Evolutionary conservation across 1,140 invertebrate genomes (phyloP).

Genomic region (Dinoponera quadriceps): DNA sequence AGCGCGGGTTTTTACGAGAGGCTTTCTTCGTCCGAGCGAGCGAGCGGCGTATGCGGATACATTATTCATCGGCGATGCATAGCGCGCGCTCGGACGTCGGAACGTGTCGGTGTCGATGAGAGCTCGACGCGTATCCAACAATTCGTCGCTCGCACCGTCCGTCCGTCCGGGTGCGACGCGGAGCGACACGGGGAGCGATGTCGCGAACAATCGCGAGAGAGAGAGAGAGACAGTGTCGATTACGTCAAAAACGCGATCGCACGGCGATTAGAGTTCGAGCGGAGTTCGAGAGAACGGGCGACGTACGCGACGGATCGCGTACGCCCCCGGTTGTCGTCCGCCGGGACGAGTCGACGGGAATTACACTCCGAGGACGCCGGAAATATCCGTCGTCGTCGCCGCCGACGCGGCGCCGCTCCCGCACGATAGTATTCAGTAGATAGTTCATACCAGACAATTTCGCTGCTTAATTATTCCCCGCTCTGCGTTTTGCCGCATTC

Average conservation of each 20-base stretch:
- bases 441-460: constrained; percentile 59
- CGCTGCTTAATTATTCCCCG: constrained; percentile 59
- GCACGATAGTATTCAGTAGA: constrained; percentile 50
- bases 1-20: constrained; percentile 47
- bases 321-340: not conserved
- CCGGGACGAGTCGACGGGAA: constrained; percentile 8
- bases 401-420: constrained; percentile 9
- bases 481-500: constrained; percentile 45
- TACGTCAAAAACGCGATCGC: constrained; percentile 20
- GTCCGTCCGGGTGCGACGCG: not conserved
- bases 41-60: constrained; percentile 40
- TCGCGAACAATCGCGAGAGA: constrained; percentile 1
- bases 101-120: constrained; percentile 4
- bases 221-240: constrained; percentile 10
- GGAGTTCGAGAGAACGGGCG: not conserved
- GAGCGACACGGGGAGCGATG: not conserved
- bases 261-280: not conserved
- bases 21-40: not conserved
- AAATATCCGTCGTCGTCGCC: constrained; percentile 21
- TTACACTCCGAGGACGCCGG: constrained; percentile 22
- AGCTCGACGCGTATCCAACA: constrained; percentile 37
- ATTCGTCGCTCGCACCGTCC: constrained; percentile 27
- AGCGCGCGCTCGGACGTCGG: constrained; percentile 36
- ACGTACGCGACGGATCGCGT: not conserved
- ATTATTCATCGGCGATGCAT: constrained; percentile 69